These are phyloP conservation scores for Picus viridis DNA, from an alignment of 2,797 vertebrate genomes.

Conservation along the genomic window DNA sequence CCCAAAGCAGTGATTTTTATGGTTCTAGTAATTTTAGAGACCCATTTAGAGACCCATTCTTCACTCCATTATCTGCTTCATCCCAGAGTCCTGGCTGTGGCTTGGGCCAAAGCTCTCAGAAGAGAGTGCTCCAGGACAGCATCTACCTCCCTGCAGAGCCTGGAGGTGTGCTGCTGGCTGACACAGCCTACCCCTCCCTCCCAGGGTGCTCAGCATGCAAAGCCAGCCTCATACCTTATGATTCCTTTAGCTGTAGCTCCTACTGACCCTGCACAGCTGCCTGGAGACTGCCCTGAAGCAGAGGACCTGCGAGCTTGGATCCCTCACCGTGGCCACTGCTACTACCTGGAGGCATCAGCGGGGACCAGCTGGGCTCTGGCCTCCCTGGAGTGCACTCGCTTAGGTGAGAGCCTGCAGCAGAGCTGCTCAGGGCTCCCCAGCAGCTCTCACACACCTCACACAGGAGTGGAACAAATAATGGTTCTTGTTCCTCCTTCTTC, in stretches of 20 bases:
- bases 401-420: constrained; percentile 79
- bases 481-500: too few relatives aligned
- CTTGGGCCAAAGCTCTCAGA: neutral
- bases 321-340: constrained; percentile 89
- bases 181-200: neutral
- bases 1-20: too few relatives aligned
- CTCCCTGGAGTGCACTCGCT: constrained; percentile 84
- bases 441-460: too few relatives aligned
- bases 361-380: constrained; percentile 85
- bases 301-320: constrained; percentile 80
- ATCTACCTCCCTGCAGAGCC: neutral
- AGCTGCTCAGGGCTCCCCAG: neutral
- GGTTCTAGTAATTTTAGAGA: neutral
- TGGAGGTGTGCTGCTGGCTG: neutral
- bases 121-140: neutral
- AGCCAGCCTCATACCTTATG: neutral
- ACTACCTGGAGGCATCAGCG: constrained; percentile 78
- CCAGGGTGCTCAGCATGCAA: neutral
- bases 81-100: neutral
- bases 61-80: neutral
- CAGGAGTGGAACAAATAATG: too few relatives aligned
- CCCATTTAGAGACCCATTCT: neutral
- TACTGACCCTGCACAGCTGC: constrained; percentile 86
- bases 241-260: constrained; percentile 80
- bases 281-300: constrained; percentile 87